Conservation (phyloP, 2,797 vertebrate species). For the Oophaga sylvatica region DNA sequence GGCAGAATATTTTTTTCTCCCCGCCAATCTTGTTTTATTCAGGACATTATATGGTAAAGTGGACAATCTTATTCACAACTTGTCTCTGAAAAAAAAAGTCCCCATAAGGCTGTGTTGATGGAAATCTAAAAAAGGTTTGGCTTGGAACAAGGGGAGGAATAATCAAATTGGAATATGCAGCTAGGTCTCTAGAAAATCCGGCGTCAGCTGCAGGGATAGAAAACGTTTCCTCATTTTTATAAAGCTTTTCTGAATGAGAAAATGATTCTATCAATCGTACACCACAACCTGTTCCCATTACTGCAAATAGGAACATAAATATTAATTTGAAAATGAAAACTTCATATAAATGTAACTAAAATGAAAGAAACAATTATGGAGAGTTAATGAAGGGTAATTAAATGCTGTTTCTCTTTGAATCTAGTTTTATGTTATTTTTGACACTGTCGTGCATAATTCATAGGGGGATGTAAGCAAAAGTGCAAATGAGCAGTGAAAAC, state of each 20-base stretch:
- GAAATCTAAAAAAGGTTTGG: too few species aligned
- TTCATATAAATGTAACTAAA: slow-evolving; percentile 4
- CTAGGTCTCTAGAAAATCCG: too few species aligned
- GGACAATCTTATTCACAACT: too few species aligned
- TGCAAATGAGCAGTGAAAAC: neutral
- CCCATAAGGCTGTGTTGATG: too few species aligned
- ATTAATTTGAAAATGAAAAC: neutral
- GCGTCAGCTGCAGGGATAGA: neutral
- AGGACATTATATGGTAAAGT: too few species aligned
- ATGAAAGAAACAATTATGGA: neutral
- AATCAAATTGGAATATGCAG: too few species aligned
- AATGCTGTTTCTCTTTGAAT: neutral
- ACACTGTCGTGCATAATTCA: neutral
- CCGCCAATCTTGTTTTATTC: too few species aligned
- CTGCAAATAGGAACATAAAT: slow-evolving; percentile 3
- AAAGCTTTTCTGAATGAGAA: neutral
- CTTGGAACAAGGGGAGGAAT: too few species aligned
- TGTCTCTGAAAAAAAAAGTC: too few species aligned
- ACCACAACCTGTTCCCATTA: neutral
- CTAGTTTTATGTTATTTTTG: neutral
- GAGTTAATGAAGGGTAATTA: slow-evolving; percentile 4
- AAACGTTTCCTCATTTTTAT: neutral
- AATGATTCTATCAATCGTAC: neutral
- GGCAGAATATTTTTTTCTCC: too few species aligned
- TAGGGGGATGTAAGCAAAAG: neutral